phyloP scores from a whole-genome alignment of 64 coral and sea anemone species.

The Porites lutea region DNA sequence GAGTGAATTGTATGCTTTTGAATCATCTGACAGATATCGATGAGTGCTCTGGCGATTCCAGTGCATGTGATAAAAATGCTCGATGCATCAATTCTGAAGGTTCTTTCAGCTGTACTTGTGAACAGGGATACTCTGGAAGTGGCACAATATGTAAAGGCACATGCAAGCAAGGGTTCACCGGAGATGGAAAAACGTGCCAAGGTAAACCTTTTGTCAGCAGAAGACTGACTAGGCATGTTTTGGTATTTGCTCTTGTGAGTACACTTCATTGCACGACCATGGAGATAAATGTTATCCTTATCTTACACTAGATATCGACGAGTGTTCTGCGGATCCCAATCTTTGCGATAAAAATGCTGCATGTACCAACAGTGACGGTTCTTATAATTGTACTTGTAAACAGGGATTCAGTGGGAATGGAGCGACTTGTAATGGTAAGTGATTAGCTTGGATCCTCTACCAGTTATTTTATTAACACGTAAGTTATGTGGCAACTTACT shows the following conservation, averaged over 20 bases:
- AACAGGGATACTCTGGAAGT: conserved; percentile 44
- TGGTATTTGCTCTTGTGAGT: too few relatives aligned
- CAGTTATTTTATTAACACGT: too few relatives aligned
- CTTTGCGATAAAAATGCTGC: conserved; percentile 31
- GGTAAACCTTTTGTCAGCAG: conserved; percentile 5
- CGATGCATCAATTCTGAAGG: conserved; percentile 38
- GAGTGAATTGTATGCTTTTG: too few relatives aligned
- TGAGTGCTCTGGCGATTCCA: conserved; percentile 22
- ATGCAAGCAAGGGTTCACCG: conserved; percentile 52
- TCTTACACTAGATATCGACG: not conserved
- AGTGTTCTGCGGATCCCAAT: conserved; percentile 28
- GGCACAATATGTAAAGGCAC: conserved; percentile 50
- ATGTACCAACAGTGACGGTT: conserved; percentile 49
- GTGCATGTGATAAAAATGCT: conserved; percentile 36
- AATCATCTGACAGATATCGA: conserved; percentile 37
- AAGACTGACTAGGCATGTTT: too few relatives aligned
- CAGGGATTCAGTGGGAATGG: conserved; percentile 59
- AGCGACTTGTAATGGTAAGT: conserved; percentile 60
- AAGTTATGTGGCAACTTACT: too few relatives aligned
- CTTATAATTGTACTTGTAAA: conserved; percentile 55
- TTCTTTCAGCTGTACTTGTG: conserved; percentile 49
- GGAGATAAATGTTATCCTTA: not conserved
- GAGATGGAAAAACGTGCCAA: conserved; percentile 56
- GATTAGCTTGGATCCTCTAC: not conserved
- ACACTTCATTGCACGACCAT: too few relatives aligned